Conservation (phyloP, 2,797 vertebrate species). For the Austrolebias charrua region DNA sequence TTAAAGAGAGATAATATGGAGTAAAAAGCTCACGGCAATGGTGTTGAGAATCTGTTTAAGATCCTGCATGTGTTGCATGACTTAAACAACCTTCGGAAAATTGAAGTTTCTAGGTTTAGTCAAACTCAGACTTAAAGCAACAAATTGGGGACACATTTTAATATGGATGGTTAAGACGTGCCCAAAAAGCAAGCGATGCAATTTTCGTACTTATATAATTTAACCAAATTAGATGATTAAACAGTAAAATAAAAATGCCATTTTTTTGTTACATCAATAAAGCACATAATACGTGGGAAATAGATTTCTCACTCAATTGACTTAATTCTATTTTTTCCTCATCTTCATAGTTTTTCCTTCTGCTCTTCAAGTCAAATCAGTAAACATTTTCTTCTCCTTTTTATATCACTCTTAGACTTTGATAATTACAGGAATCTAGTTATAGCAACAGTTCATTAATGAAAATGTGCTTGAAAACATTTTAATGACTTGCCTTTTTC, state of each 20-base stretch:
- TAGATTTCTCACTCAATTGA: background rate
- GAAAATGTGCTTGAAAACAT: no score
- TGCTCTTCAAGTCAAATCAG: background rate
- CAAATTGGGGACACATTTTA: conserved; percentile 12
- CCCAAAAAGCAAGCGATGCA: conserved; percentile 1
- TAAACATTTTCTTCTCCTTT: no score
- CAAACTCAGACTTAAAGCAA: conserved; percentile 1
- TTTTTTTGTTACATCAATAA: no score
- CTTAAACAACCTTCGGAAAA: conserved; percentile 15
- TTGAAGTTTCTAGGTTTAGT: conserved; percentile 7
- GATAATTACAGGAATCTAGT: no score
- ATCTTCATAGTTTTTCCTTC: background rate
- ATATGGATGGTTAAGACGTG: background rate
- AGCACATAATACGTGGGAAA: background rate
- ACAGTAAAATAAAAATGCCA: no score
- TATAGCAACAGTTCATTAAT: no score
- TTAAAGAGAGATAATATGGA: conserved; percentile 12
- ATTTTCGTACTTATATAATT: no score
- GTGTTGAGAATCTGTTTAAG: conserved; percentile 13
- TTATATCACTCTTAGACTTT: no score
- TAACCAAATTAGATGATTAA: no score
- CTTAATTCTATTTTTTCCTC: background rate
- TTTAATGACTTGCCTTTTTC: no score
- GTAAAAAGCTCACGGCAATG: background rate
- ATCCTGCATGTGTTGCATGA: conserved; percentile 13